Conservation (phyloP, 2,797 vertebrate species). For the Coluber constrictor region DNA sequence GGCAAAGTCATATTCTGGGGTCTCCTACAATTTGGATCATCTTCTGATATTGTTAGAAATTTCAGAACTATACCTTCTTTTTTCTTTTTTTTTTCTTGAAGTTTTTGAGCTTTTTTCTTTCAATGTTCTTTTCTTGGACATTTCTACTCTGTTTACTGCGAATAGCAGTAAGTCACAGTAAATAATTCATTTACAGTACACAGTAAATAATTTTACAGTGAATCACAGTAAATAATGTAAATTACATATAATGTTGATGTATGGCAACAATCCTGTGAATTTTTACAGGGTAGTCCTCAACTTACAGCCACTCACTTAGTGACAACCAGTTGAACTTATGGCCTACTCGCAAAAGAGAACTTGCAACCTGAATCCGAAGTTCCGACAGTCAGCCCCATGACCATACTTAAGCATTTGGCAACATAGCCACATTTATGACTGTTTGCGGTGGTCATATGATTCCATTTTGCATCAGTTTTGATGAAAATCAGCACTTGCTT, state of each 20-base stretch:
- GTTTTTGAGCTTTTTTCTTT: not conserved
- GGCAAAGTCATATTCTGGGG: not conserved
- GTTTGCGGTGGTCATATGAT: too few species aligned
- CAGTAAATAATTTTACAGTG: not conserved
- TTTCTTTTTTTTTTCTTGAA: not conserved
- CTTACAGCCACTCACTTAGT: too few species aligned
- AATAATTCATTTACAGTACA: not conserved
- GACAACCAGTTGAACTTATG: too few species aligned
- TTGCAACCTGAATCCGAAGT: too few species aligned
- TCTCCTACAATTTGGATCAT: not conserved
- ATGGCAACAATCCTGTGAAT: not conserved
- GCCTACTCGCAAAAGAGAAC: too few species aligned
- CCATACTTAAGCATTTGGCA: too few species aligned
- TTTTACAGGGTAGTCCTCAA: not conserved
- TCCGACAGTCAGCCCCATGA: too few species aligned
- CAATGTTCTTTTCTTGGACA: not conserved
- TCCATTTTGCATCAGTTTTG: too few species aligned
- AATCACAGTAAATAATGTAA: not conserved
- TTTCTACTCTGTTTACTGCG: not conserved
- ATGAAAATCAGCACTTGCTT: too few species aligned
- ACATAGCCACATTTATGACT: too few species aligned
- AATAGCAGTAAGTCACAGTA: too few species aligned
- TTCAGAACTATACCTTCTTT: not conserved
- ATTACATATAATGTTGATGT: not conserved
- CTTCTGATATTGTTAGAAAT: not conserved